Evolutionary conservation across 2,113 vertebrate species (phyloP).

Genomic region (Notothenia coriiceps): DNA sequence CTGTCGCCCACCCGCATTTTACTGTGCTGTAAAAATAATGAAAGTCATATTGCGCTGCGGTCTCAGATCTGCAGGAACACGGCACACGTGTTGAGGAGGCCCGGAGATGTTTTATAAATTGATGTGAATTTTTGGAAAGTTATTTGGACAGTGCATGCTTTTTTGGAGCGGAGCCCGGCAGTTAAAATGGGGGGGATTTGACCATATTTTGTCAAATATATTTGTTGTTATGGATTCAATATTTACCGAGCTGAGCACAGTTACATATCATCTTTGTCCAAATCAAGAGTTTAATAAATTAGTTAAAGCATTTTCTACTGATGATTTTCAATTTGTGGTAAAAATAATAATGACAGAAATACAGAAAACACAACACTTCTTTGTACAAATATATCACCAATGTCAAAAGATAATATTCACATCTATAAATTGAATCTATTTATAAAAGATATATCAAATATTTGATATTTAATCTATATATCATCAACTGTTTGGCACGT

Average conservation of each 20-base stretch:
- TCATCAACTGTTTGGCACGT: neutral
- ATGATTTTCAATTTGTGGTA: neutral
- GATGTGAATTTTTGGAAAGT: slow-evolving; percentile 47
- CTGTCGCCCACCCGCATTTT: slow-evolving; percentile 84
- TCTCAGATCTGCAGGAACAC: slow-evolving; percentile 59
- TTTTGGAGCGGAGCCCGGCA: slow-evolving; percentile 12
- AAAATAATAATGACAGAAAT: neutral
- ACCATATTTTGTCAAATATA: neutral
- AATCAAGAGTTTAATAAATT: neutral
- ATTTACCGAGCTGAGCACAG: neutral
- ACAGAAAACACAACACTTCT: neutral
- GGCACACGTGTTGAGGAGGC: slow-evolving; percentile 56
- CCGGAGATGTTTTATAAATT: slow-evolving; percentile 64
- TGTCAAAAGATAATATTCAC: neutral
- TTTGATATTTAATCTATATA: neutral
- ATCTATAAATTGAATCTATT: neutral
- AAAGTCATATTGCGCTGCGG: slow-evolving; percentile 82
- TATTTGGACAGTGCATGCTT: neutral
- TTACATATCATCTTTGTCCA: neutral
- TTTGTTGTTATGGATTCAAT: neutral
- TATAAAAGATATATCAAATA: neutral
- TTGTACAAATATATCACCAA: too few species aligned
- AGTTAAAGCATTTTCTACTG: neutral
- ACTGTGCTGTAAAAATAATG: slow-evolving; percentile 83
- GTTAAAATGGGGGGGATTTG: neutral